Percentiles rank a stretch among this genome's conserved stretches.
Conservation (phyloP, 2,797 vertebrate species). For the Darevskia nairensis region DNA sequence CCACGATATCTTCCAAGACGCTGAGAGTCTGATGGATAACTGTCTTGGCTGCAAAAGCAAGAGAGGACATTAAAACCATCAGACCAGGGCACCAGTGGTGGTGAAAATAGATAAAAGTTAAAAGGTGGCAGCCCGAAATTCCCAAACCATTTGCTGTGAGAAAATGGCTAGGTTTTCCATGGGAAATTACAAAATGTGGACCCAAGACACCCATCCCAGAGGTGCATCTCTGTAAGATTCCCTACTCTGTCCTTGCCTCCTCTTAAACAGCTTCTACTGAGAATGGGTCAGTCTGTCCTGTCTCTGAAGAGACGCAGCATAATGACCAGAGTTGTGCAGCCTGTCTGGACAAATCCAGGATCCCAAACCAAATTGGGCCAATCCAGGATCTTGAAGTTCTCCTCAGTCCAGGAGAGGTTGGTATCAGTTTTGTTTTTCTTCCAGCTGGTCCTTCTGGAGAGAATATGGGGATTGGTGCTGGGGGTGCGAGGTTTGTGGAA, state of each 20-base stretch:
- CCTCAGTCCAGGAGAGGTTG: too few species aligned
- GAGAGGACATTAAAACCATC: background rate
- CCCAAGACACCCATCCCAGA: background rate
- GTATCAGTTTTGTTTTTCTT: too few species aligned
- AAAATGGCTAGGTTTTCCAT: background rate
- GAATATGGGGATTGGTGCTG: too few species aligned
- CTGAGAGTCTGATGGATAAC: constrained; percentile 93
- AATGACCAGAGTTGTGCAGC: background rate
- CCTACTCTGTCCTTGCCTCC: background rate
- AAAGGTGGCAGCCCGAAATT: background rate
- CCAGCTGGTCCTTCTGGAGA: too few species aligned
- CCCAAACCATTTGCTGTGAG: background rate
- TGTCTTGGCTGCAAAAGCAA: constrained; percentile 85
- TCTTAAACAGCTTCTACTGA: background rate
- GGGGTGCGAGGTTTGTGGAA: too few species aligned
- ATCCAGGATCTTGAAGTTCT: too few species aligned
- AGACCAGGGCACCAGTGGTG: background rate
- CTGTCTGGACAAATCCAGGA: background rate
- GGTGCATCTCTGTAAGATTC: background rate
- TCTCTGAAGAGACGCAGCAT: background rate
- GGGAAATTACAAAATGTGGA: background rate
- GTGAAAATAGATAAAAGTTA: background rate
- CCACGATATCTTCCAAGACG: constrained; percentile 92
- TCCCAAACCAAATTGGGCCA: too few species aligned
- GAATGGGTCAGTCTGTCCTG: background rate